These are phyloP conservation scores for Trachemys scripta DNA, from an alignment of 2,113 vertebrate genomes.

Conservation along the genomic window DNA sequence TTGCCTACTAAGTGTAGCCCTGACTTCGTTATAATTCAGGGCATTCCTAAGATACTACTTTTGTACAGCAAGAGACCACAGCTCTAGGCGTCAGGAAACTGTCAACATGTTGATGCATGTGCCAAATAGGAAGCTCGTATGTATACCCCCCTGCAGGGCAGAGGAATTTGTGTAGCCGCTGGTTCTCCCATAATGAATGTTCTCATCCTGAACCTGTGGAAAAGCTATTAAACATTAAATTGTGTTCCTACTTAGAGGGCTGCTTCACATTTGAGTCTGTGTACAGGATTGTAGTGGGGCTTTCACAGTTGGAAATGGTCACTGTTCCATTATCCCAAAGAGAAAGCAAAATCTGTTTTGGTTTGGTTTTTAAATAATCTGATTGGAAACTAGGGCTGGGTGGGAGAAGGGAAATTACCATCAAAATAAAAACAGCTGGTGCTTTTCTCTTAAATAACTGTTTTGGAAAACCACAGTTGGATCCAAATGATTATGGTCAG, in stretches of 20 bases:
- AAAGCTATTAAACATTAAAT: background rate
- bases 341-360: background rate
- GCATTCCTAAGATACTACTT: background rate
- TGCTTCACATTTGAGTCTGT: accelerated
- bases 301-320: background rate
- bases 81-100: accelerated
- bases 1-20: background rate
- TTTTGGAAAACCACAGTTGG: background rate
- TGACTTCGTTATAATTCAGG: background rate
- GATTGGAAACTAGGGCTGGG: background rate
- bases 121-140: background rate
- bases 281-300: background rate
- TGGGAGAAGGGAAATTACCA: background rate
- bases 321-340: background rate
- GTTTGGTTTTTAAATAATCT: constrained; percentile 9
- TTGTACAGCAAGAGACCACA: background rate
- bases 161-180: background rate
- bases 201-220: accelerated
- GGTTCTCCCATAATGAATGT: background rate
- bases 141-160: background rate
- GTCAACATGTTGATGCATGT: accelerated
- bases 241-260: background rate
- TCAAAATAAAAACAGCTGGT: background rate
- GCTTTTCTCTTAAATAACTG: background rate
- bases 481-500: background rate